Percentiles rank a stretch among this genome's conserved stretches.
These are phyloP conservation scores for Scaptomyza graminum DNA, from an alignment of 1,140 invertebrate genomes.

Conservation along the genomic window DNA sequence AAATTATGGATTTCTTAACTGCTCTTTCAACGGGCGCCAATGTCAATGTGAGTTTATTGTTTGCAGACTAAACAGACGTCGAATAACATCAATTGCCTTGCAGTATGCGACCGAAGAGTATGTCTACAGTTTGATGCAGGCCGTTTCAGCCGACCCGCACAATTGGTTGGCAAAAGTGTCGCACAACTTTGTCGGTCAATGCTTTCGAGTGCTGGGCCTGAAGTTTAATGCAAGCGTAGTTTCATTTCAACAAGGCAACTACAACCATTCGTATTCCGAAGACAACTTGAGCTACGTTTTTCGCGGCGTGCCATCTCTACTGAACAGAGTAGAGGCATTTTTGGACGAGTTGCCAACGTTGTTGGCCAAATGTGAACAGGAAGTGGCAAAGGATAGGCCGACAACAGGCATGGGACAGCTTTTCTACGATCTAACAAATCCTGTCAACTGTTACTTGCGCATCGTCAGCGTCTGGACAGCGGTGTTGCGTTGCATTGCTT, in stretches of 20 bases:
- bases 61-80: background rate
- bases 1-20: constrained; percentile 52
- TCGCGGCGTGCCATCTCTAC: constrained; percentile 15
- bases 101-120: constrained; percentile 30
- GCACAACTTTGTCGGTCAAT: constrained; percentile 59
- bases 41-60: constrained; percentile 21
- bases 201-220: constrained; percentile 47
- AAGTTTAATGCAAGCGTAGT: constrained; percentile 42
- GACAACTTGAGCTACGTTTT: constrained; percentile 57
- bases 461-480: constrained; percentile 40
- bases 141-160: constrained; percentile 31
- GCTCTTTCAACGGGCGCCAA: constrained; percentile 38
- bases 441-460: constrained; percentile 45
- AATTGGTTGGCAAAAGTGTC: constrained; percentile 44
- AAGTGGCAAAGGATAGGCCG: constrained; percentile 2
- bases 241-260: constrained; percentile 20
- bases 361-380: constrained; percentile 3
- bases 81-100: background rate
- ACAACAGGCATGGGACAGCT: background rate
- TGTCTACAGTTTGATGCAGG: constrained; percentile 29
- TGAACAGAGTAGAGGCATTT: constrained; percentile 44
- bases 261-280: constrained; percentile 44
- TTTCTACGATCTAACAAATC: constrained; percentile 40
- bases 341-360: constrained; percentile 22
- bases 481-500: constrained; percentile 35